Conservation (phyloP, 2,113 vertebrate species). For the Myocastor coypus region DNA sequence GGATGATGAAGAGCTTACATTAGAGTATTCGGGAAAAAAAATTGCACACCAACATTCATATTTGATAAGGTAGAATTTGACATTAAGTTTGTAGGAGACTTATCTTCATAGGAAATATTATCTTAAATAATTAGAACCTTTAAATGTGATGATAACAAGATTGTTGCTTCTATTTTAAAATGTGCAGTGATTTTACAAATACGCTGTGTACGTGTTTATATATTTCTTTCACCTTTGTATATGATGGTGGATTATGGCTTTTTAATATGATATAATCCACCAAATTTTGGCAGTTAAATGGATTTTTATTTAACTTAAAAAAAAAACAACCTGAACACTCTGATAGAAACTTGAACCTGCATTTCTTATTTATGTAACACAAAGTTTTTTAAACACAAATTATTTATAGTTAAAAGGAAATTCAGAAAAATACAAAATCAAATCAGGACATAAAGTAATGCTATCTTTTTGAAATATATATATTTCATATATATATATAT, state of each 20-base stretch:
- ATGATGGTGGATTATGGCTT: neutral
- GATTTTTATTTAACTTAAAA: constrained; percentile 20
- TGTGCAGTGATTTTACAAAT: neutral
- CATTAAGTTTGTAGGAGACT: neutral
- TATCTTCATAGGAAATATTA: neutral
- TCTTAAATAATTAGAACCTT: constrained; percentile 22
- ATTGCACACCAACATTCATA: neutral
- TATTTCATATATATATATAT: neutral
- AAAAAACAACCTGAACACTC: neutral
- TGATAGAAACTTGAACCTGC: constrained; percentile 11
- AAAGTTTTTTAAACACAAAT: neutral
- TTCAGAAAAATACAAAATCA: neutral
- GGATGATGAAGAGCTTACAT: neutral
- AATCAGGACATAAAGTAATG: neutral
- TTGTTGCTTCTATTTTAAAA: constrained; percentile 25
- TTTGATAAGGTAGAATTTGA: constrained; percentile 28
- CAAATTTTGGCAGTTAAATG: constrained; percentile 12
- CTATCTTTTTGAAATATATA: constrained; percentile 21
- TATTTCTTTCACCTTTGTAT: neutral
- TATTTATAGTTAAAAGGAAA: constrained; percentile 50
- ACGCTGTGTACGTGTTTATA: neutral
- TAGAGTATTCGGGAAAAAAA: neutral
- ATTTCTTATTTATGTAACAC: constrained; percentile 44
- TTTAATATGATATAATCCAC: neutral
- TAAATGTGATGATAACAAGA: constrained; percentile 34